Percentiles rank a stretch among this genome's conserved stretches.
These are phyloP conservation scores for Columbina picui DNA, from an alignment of 2,113 vertebrate species.

Conservation along the genomic window DNA sequence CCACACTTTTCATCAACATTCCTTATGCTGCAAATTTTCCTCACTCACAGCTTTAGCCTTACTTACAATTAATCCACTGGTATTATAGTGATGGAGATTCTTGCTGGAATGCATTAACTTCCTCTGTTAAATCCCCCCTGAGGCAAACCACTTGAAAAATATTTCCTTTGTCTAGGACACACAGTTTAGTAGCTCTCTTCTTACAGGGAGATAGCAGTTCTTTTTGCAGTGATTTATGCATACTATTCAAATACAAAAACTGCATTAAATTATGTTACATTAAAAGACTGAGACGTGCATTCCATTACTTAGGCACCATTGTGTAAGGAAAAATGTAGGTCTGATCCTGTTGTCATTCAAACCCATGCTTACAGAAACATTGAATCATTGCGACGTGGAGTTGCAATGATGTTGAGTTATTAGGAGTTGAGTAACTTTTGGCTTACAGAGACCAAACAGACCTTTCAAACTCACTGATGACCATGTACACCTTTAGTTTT, in stretches of 20 bases:
- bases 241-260: constrained; percentile 35
- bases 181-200: constrained; percentile 43
- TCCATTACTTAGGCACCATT: neutral
- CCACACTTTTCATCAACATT: constrained; percentile 40
- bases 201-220: constrained; percentile 45
- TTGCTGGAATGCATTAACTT: constrained; percentile 72
- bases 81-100: constrained; percentile 50
- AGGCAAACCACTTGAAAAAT: constrained; percentile 69
- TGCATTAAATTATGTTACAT: constrained; percentile 26
- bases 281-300: neutral
- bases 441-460: neutral
- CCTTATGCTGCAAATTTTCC: constrained; percentile 46
- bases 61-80: constrained; percentile 67
- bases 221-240: constrained; percentile 42
- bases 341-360: neutral
- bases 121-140: constrained; percentile 48
- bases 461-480: neutral
- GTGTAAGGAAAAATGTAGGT: constrained; percentile 2
- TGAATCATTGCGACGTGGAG: accelerated
- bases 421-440: neutral
- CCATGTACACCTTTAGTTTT: neutral
- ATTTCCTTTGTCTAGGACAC: constrained; percentile 59
- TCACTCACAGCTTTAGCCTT: constrained; percentile 41
- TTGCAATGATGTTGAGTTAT: neutral
- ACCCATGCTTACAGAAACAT: neutral